phyloP scores from a whole-genome alignment of 2,113 vertebrate genomes.

The Australoheros scitulus region DNA sequence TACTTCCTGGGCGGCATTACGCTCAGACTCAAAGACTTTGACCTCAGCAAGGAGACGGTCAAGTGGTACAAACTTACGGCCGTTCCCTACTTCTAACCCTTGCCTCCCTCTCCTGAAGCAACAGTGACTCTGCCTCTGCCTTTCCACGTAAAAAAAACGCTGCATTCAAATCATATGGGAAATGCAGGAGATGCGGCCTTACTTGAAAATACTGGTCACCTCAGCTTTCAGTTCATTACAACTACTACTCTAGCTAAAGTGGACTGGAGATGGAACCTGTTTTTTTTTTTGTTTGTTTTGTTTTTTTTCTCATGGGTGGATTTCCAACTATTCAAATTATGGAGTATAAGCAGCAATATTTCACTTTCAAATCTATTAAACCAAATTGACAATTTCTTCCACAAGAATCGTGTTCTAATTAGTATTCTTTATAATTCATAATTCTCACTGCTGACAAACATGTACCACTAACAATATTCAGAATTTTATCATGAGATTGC shows the following conservation, averaged over 20 bases:
- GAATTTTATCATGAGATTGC: neutral
- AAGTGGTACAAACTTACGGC: constrained; percentile 94
- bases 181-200: constrained; percentile 4
- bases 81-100: constrained; percentile 84
- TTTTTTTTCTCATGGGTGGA: neutral
- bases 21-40: constrained; percentile 93
- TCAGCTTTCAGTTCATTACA: constrained; percentile 13
- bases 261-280: neutral
- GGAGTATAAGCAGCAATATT: constrained; percentile 3
- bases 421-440: neutral
- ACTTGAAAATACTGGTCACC: constrained; percentile 47
- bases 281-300: neutral
- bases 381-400: constrained; percentile 15
- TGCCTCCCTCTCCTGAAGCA: neutral
- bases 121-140: constrained; percentile 1
- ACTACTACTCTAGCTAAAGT: neutral
- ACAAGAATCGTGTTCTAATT: neutral
- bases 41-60: constrained; percentile 94
- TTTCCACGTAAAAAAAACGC: neutral
- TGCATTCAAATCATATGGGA: constrained; percentile 45
- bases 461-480: neutral
- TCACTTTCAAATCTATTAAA: constrained; percentile 15
- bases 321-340: neutral
- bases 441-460: constrained; percentile 9
- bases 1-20: constrained; percentile 94